phyloP scores from a whole-genome alignment of 1,140 invertebrate species.

The Drosophila tani region DNA sequence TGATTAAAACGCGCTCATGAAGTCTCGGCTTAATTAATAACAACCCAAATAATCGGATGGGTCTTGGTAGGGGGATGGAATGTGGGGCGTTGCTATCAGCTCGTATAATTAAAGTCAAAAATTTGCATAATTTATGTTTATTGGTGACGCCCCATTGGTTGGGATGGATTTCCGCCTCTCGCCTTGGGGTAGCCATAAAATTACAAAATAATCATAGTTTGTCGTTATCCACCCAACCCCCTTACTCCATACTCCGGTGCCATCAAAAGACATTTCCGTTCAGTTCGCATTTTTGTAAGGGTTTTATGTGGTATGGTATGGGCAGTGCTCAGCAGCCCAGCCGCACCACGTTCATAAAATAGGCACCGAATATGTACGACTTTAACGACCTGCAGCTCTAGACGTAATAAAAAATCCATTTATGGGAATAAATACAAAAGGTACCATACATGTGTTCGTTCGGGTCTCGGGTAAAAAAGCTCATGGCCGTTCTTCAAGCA shows the following conservation, averaged over 20 bases:
- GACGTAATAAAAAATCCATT: conserved; percentile 66
- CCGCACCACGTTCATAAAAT: conserved; percentile 50
- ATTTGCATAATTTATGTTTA: conserved; percentile 82
- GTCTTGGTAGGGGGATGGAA: background rate
- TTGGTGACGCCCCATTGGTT: conserved; percentile 62
- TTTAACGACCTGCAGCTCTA: conserved; percentile 68
- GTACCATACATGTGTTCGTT: conserved; percentile 10
- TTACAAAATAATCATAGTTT: conserved; percentile 66
- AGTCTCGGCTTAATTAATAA: conserved; percentile 74
- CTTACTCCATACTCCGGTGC: conserved; percentile 1
- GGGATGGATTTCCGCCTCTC: conserved; percentile 17
- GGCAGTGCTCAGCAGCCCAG: conserved; percentile 26
- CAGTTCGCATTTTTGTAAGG: conserved; percentile 48
- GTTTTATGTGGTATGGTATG: conserved; percentile 34
- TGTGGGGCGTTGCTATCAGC: conserved; percentile 45
- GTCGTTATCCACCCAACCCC: conserved; percentile 4
- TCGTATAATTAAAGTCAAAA: conserved; percentile 75
- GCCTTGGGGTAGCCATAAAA: conserved; percentile 49
- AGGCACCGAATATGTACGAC: conserved; percentile 51
- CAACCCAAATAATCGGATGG: conserved; percentile 53
- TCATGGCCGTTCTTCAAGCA: conserved; percentile 32
- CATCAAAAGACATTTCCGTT: conserved; percentile 40
- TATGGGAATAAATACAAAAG: conserved; percentile 56
- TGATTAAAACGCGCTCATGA: conserved; percentile 69
- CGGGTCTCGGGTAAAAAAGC: background rate